Evolutionary conservation across 2,797 vertebrate species (phyloP).

Genomic region (Chloroceryle amazona): DNA sequence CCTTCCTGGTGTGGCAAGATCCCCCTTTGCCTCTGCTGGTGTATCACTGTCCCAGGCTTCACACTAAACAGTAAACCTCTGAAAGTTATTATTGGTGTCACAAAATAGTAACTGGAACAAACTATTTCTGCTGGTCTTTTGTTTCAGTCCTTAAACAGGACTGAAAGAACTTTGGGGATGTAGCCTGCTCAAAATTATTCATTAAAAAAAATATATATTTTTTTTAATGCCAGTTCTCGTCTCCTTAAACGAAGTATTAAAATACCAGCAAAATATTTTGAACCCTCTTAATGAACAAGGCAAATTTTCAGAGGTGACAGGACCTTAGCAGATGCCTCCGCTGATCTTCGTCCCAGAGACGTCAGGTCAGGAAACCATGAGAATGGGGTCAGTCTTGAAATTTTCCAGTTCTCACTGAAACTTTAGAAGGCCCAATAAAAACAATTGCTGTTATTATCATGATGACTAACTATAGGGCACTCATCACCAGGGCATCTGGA

Average conservation of each 20-base stretch:
- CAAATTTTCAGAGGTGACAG: neutral
- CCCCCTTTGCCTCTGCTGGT: neutral
- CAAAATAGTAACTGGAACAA: neutral
- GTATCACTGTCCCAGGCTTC: neutral
- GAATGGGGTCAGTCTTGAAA: neutral
- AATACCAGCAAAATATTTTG: neutral
- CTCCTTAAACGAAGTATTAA: conserved; percentile 2
- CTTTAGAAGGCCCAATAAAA: neutral
- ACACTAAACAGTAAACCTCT: neutral
- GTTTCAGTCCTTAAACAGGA: neutral
- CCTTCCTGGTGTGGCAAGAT: neutral
- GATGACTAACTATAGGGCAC: neutral
- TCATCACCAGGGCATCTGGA: neutral
- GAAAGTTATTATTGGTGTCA: neutral
- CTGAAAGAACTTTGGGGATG: neutral
- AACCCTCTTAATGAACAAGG: neutral
- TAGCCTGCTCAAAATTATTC: neutral
- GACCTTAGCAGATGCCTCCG: neutral
- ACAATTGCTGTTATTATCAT: neutral
- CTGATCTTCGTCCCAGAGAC: neutral
- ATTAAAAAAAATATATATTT: neutral
- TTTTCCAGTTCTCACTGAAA: neutral
- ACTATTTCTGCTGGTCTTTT: neutral
- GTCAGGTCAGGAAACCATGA: neutral
- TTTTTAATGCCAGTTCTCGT: neutral